These are phyloP conservation scores for Leucoraja erinaceus DNA, from an alignment of 2,113 vertebrate genomes.

Conservation along the genomic window DNA sequence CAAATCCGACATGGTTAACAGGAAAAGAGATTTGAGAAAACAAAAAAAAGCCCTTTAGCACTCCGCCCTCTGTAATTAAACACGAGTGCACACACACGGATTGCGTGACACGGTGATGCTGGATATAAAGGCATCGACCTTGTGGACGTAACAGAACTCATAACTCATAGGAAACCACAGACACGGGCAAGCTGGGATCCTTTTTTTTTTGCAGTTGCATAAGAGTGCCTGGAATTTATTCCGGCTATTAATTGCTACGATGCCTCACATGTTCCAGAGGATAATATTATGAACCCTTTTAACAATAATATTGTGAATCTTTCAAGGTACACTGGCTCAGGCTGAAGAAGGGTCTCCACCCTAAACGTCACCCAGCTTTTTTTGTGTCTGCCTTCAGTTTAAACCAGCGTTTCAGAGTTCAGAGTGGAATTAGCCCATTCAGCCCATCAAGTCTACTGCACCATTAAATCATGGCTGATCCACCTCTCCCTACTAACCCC, in stretches of 20 bases:
- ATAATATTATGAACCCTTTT: not conserved
- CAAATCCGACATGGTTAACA: not conserved
- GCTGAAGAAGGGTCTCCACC: too few relatives aligned
- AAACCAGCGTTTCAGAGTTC: too few relatives aligned
- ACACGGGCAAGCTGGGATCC: not conserved
- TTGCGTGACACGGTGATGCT: constrained; percentile 32
- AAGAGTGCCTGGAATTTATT: constrained; percentile 27
- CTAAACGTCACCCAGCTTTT: too few relatives aligned
- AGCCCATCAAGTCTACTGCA: too few relatives aligned
- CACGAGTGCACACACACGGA: constrained; percentile 19
- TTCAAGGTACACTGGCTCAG: not conserved
- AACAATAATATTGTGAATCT: not conserved
- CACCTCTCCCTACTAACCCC: too few relatives aligned
- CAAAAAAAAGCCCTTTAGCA: constrained; percentile 30
- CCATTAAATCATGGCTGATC: too few relatives aligned
- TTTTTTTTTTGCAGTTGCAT: not conserved
- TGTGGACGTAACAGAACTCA: not conserved
- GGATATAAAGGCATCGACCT: not conserved
- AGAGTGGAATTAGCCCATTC: too few relatives aligned
- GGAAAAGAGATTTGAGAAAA: constrained; percentile 6
- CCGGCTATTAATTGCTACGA: constrained; percentile 20
- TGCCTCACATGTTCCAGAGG: not conserved
- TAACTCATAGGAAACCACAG: constrained; percentile 5
- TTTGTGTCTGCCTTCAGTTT: too few relatives aligned
- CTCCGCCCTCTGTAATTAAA: not conserved